Evolutionary conservation across 2,113 vertebrate genomes (phyloP).

Genomic region (Ophiodon elongatus): DNA sequence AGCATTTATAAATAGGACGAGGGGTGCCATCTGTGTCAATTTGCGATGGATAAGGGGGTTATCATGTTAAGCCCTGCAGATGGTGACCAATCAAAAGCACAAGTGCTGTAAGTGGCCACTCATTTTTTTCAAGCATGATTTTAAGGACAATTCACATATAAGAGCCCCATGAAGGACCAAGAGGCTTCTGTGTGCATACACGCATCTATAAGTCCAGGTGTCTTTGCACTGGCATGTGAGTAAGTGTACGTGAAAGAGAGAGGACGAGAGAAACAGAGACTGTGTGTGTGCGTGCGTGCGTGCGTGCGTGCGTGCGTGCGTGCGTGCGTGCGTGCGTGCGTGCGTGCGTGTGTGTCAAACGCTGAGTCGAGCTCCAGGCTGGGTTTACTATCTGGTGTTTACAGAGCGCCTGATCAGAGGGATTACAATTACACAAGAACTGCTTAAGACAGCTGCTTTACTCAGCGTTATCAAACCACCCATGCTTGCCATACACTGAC

Average conservation of each 20-base stretch:
- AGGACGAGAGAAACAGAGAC: neutral
- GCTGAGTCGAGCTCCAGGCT: conserved; percentile 56
- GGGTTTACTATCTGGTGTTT: conserved; percentile 74
- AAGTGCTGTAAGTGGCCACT: conserved; percentile 50
- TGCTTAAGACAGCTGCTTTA: conserved; percentile 74
- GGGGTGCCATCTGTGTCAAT: conserved; percentile 59
- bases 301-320: neutral
- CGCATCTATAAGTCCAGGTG: conserved; percentile 1
- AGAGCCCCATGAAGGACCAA: conserved; percentile 1
- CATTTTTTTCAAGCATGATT: conserved; percentile 28
- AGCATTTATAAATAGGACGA: conserved; percentile 42
- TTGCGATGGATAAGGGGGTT: conserved; percentile 27
- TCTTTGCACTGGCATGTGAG: neutral
- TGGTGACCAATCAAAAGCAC: conserved; percentile 54
- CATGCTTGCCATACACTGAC: conserved; percentile 52
- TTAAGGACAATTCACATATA: conserved; percentile 20
- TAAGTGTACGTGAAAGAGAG: conserved; percentile 4
- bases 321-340: neutral
- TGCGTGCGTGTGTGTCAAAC: conserved; percentile 7
- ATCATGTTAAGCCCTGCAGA: conserved; percentile 46
- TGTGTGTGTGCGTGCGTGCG: neutral
- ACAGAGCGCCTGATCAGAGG: conserved; percentile 69
- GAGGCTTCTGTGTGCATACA: neutral
- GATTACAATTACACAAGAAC: conserved; percentile 75
- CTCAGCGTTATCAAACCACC: conserved; percentile 63